Evolutionary conservation across 2,888 invertebrate species (phyloP).

Genomic region (Miltochrista miniata): DNA sequence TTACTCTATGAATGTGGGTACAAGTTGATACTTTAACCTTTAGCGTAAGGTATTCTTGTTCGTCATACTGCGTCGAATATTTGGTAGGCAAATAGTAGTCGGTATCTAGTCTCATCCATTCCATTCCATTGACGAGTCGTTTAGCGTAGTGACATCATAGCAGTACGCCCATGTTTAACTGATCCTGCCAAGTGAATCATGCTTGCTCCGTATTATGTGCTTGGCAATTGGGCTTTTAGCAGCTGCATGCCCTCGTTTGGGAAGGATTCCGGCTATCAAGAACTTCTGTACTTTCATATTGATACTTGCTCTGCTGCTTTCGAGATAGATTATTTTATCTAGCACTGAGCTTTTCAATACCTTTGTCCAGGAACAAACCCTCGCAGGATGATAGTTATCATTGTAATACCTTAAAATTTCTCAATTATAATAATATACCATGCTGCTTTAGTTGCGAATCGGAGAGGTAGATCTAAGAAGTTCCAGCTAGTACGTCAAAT

Average conservation of each 20-base stretch:
- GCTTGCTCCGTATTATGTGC: constrained; percentile 20
- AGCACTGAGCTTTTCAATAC: no score
- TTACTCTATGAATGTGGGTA: not conserved
- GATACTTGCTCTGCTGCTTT: not conserved
- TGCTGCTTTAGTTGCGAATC: no score
- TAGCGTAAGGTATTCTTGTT: constrained; percentile 15
- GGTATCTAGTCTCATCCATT: constrained; percentile 4
- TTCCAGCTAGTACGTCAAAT: no score
- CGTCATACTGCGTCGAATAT: constrained; percentile 19
- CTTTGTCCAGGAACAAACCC: no score
- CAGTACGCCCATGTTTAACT: constrained; percentile 39
- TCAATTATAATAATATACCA: no score
- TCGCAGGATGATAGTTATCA: no score
- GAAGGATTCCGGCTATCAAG: no score
- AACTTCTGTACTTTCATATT: no score
- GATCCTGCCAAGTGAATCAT: constrained; percentile 39
- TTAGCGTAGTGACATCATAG: constrained; percentile 37
- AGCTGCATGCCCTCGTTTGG: not conserved
- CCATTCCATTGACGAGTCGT: constrained; percentile 16
- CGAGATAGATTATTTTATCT: not conserved
- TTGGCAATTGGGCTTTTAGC: not conserved
- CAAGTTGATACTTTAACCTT: constrained; percentile 13
- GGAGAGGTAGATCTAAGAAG: no score
- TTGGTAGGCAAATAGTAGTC: constrained; percentile 11
- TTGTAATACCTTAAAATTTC: no score